phyloP scores from a whole-genome alignment of 23 tunicate species.

The Trididemnum nubilum region DNA sequence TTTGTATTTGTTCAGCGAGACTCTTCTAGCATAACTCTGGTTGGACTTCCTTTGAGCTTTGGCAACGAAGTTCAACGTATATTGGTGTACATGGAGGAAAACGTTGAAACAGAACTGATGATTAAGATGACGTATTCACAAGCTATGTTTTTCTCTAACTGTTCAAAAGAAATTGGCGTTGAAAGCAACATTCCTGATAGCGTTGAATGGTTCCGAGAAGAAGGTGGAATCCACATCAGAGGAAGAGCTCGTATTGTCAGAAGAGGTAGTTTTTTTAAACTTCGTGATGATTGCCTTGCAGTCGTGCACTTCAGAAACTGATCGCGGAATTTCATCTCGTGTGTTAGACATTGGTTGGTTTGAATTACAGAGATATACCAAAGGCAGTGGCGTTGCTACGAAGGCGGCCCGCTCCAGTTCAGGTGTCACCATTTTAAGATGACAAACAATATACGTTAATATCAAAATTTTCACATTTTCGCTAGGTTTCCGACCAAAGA shows the following conservation, averaged over 20 bases:
- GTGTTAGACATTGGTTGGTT: no score
- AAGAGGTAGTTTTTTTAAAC: neutral
- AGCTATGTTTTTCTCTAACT: neutral
- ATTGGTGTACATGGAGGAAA: neutral
- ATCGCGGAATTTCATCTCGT: no score
- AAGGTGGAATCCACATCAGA: no score
- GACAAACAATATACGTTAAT: no score
- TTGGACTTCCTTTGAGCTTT: neutral
- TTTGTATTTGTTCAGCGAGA: no score
- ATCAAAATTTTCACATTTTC: neutral
- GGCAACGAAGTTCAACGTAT: neutral
- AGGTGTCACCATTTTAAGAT: no score
- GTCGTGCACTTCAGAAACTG: no score
- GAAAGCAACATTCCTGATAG: neutral
- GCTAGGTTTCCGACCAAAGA: neutral
- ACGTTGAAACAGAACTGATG: neutral
- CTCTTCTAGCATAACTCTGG: neutral
- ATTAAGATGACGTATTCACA: neutral
- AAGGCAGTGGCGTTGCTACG: no score
- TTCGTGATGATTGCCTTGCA: no score
- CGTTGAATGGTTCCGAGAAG: neutral
- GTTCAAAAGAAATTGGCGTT: neutral
- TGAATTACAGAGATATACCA: no score
- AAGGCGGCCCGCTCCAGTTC: no score
- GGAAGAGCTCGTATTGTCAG: neutral